Evolutionary conservation across 1,140 invertebrate species (phyloP).

Genomic region (Spodoptera frugiperda): DNA sequence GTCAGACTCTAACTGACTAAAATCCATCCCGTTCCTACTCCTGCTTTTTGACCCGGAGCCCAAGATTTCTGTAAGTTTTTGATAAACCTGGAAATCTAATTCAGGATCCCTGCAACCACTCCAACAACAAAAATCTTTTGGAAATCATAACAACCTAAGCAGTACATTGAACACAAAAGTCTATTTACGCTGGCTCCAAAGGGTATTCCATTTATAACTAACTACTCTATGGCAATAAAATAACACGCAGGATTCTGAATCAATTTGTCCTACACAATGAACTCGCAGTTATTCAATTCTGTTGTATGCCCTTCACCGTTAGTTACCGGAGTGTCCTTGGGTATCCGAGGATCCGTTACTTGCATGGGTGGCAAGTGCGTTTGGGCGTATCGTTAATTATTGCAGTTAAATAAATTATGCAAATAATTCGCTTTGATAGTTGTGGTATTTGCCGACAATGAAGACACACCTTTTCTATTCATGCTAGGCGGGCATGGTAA

Average conservation of each 20-base stretch:
- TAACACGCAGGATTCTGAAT: slow-evolving; percentile 51
- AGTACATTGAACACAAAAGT: too few relatives aligned
- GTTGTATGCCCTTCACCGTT: slow-evolving; percentile 40
- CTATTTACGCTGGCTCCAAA: too few relatives aligned
- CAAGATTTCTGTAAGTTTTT: too few relatives aligned
- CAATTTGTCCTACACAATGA: slow-evolving; percentile 52
- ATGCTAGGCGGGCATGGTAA: not conserved
- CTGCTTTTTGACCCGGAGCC: too few relatives aligned
- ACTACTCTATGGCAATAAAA: slow-evolving; percentile 3
- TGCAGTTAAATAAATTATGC: not conserved
- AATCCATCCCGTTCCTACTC: too few relatives aligned
- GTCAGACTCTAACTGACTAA: too few relatives aligned
- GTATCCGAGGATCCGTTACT: slow-evolving; percentile 1
- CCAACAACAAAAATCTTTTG: too few relatives aligned
- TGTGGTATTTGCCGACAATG: not conserved
- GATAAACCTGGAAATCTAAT: too few relatives aligned
- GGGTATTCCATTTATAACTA: not conserved
- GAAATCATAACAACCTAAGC: too few relatives aligned
- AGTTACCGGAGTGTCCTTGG: slow-evolving; percentile 25
- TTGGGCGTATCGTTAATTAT: not conserved
- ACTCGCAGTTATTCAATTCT: slow-evolving; percentile 47
- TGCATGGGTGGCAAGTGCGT: not conserved
- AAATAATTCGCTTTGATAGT: not conserved
- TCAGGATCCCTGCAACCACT: too few relatives aligned
- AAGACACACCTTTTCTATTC: not conserved